A percentile compares a stretch with the other conserved stretches of the same genome.
phyloP scores from a whole-genome alignment of 2,113 vertebrate genomes.

The Rhagologus leucostigma region DNA sequence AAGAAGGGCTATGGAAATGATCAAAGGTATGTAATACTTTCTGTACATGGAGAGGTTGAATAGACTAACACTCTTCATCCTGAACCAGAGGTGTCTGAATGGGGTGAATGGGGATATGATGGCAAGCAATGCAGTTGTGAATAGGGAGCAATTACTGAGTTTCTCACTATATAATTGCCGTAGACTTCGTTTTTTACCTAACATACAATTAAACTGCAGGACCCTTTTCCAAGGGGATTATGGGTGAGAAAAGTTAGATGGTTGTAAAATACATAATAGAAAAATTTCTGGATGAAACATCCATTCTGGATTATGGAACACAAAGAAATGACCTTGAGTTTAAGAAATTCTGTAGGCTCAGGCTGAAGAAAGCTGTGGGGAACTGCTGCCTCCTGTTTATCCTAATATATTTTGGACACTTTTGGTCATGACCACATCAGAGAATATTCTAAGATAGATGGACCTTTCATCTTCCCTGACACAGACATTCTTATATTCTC shows the following conservation, averaged over 20 bases:
- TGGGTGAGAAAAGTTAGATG: not conserved
- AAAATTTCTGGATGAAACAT: not conserved
- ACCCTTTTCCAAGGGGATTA: not conserved
- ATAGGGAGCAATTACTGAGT: not conserved
- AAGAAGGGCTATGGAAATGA: not conserved
- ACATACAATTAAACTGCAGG: not conserved
- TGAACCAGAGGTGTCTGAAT: not conserved
- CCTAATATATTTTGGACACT: not conserved
- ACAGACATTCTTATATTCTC: not conserved
- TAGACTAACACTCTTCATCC: not conserved
- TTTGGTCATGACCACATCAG: not conserved
- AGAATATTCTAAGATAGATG: not conserved
- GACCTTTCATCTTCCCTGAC: not conserved
- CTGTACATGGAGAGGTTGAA: not conserved
- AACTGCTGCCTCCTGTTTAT: not conserved
- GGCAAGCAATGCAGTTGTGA: not conserved
- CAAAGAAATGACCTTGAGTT: not conserved
- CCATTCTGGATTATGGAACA: not conserved
- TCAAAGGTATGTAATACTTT: not conserved
- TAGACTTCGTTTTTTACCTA: slow-evolving; percentile 9
- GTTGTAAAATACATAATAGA: not conserved
- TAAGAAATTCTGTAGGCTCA: not conserved
- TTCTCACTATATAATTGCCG: not conserved
- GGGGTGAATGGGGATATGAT: not conserved
- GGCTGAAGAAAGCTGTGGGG: not conserved